Evolutionary conservation across 1,140 invertebrate species (phyloP), one percentile per base, ranked within the genome.

Genomic region (Himalopsyche phryganea): DNA sequence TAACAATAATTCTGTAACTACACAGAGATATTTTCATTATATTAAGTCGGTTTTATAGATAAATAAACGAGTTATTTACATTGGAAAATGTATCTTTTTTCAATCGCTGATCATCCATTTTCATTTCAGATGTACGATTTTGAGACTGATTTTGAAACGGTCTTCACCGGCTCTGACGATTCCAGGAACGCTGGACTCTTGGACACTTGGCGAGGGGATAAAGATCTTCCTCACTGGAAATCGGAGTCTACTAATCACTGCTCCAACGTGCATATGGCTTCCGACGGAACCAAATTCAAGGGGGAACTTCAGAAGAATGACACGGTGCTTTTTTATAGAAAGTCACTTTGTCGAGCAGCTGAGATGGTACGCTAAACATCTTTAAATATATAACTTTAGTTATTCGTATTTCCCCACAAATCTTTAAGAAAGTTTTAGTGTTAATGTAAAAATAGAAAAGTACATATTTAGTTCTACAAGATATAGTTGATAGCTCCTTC

Each of bases 81-180:
- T n/a, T n/a, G n/a, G n/a, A n/a, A n/a, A n/a, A n/a, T n/a, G n/a
- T n/a, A n/a, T n/a, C n/a, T n/a, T n/a, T n/a, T n/a, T n/a, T n/a
- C n/a, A n/a, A n/a, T n/a, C n/a, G n/a, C n/a, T n/a, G n/a, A n/a
- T n/a, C n/a, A n/a, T n/a, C n/a, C n/a, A n/a, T n/a, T n/a, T n/a
- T n/a, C n/a, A n/a, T 72, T 73, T 17, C 72, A 91, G 89, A 92
- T 92, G 90, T 93, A 93, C 67, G 87, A 92, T 62, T 92, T 92
- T 58, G 77, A 81, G 9, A 88, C 85, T 1, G 91, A 92, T 66
- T 87, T 79, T 53, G 88, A 89, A 66, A 92, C 89, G 0, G 81
- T 91, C 44, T 90, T 83, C 71, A 91, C 89, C 0, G 91, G 91
- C 1, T 80, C 81, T 46, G 74, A 72, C 0, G 83, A 91, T 62